Evolutionary conservation across 2,113 vertebrate species (phyloP).

Genomic region (Oryzias curvinotus): DNA sequence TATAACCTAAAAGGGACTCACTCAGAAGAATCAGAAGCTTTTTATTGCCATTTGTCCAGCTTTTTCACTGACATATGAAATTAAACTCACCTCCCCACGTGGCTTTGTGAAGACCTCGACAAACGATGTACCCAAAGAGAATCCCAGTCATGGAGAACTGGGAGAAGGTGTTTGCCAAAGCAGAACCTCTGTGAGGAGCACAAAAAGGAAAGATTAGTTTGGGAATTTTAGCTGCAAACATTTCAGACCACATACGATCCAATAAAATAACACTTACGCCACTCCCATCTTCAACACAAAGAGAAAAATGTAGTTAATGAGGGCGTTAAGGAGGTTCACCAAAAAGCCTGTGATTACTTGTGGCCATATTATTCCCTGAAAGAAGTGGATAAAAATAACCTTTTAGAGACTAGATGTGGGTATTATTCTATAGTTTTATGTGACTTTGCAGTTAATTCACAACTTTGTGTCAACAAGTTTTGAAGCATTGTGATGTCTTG

Average conservation of each 20-base stretch:
- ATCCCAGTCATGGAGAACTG: slow-evolving; percentile 77
- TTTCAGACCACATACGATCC: not conserved
- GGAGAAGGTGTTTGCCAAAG: slow-evolving; percentile 82
- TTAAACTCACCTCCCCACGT: slow-evolving; percentile 85
- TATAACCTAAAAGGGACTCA: too few species aligned
- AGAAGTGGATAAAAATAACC: not conserved
- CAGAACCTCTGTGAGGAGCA: slow-evolving; percentile 81
- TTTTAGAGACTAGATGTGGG: not conserved
- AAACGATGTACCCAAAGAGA: slow-evolving; percentile 79
- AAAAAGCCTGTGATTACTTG: slow-evolving; percentile 84
- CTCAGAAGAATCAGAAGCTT: not conserved
- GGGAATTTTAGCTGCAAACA: not conserved
- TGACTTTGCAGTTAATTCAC: too few species aligned
- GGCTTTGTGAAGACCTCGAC: slow-evolving; percentile 80
- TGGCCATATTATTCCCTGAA: slow-evolving; percentile 88
- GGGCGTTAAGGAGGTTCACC: slow-evolving; percentile 85
- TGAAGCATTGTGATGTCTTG: too few species aligned
- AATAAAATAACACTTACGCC: slow-evolving; percentile 79
- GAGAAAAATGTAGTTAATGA: slow-evolving; percentile 86
- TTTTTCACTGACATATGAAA: not conserved
- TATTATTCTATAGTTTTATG: too few species aligned
- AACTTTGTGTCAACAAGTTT: too few species aligned
- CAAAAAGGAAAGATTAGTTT: not conserved
- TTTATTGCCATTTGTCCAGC: not conserved
- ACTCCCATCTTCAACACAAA: slow-evolving; percentile 82